Percentiles rank a stretch among this genome's conserved stretches.
Evolutionary conservation across 2,888 invertebrate species (phyloP).

Genomic region (Torymus aiolomorphi): DNA sequence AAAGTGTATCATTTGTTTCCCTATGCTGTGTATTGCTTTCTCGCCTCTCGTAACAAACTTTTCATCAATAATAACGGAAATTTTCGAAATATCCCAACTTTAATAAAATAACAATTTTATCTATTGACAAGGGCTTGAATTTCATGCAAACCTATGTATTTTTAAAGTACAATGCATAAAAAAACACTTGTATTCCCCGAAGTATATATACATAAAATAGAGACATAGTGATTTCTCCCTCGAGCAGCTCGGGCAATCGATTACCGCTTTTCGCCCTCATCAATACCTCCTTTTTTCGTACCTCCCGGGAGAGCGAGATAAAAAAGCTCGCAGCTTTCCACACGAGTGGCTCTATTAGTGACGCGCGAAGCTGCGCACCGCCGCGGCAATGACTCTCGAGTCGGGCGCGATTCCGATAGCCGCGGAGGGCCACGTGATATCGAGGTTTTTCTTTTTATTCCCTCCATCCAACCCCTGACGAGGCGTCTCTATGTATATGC

Average conservation of each 20-base stretch:
- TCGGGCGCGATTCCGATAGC: not conserved
- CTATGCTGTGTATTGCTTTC: not conserved
- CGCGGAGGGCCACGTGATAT: conserved; percentile 16
- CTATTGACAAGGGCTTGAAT: no score
- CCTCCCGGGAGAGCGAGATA: no score
- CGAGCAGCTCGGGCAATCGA: no score
- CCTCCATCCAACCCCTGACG: not conserved
- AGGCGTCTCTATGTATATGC: not conserved
- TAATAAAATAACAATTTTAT: no score
- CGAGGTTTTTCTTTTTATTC: conserved; percentile 11
- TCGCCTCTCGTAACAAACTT: not conserved
- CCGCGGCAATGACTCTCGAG: not conserved
- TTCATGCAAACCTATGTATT: no score
- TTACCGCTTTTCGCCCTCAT: no score
- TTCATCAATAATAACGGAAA: not conserved
- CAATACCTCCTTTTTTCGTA: no score
- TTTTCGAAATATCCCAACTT: no score
- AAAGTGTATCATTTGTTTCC: conserved; percentile 12
- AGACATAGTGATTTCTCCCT: no score
- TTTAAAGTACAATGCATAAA: no score
- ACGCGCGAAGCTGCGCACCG: conserved; percentile 1
- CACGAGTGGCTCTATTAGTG: conserved; percentile 29
- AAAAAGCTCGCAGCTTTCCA: not conserved
- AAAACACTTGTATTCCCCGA: no score
- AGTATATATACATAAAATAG: no score